Percentiles rank a stretch among this genome's conserved stretches.
phyloP scores from a whole-genome alignment of 2,797 vertebrate genomes.

The Pseudochromis fuscus region DNA sequence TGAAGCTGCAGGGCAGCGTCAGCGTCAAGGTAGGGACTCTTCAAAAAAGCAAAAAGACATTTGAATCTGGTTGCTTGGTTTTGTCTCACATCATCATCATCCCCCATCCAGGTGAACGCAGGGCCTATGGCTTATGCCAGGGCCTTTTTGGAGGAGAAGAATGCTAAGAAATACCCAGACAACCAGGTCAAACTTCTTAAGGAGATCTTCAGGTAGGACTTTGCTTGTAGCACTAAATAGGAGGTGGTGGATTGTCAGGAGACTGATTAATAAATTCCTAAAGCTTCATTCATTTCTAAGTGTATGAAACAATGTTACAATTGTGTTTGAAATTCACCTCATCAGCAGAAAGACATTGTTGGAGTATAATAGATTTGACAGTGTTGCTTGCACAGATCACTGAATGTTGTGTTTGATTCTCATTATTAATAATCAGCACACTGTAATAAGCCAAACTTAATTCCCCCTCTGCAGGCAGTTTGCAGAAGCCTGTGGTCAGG shows the following conservation, averaged over 20 bases:
- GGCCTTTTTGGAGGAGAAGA: constrained; percentile 97
- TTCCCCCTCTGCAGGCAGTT: constrained; percentile 88
- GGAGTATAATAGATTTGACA: background rate
- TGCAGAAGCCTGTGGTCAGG: constrained; percentile 95
- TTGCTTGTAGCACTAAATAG: background rate
- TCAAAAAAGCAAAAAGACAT: background rate
- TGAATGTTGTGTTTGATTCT: background rate
- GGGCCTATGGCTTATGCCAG: constrained; percentile 98
- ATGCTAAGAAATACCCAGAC: constrained; percentile 98
- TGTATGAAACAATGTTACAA: background rate
- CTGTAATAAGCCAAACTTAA: background rate
- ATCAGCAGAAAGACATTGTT: background rate
- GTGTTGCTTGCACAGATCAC: fast-evolving
- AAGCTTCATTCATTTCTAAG: background rate
- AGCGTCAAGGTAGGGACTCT: constrained; percentile 90
- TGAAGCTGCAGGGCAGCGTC: constrained; percentile 98
- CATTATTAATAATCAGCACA: background rate
- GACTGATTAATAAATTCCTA: too few relatives aligned
- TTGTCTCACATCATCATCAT: constrained; percentile 21
- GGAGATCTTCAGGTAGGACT: constrained; percentile 95
- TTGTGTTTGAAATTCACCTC: background rate
- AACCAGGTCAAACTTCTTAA: constrained; percentile 98
- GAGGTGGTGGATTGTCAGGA: too few relatives aligned
- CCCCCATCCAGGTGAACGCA: constrained; percentile 90
- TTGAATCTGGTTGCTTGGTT: background rate